These are phyloP conservation scores for Ceratoteleas bidentatus DNA, from an alignment of 1,140 invertebrate species.

Conservation along the genomic window DNA sequence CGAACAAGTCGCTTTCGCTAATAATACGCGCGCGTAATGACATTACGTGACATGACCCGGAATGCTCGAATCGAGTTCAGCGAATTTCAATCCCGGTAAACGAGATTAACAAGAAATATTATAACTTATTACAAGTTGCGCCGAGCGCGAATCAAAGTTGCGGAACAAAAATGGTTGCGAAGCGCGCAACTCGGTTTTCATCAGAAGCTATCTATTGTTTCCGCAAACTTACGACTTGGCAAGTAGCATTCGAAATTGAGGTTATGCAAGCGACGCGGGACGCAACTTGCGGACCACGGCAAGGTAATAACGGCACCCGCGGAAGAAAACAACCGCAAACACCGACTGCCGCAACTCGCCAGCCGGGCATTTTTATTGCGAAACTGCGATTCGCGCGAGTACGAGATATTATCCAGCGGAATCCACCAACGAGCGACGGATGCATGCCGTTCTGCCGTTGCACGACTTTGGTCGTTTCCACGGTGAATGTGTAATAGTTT, in stretches of 20 bases:
- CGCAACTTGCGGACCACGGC: conserved; percentile 35
- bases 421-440: not conserved
- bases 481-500: not conserved
- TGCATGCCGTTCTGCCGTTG: not conserved
- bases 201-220: conserved; percentile 60
- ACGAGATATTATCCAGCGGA: conserved; percentile 39
- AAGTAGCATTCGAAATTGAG: conserved; percentile 56
- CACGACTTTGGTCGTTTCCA: not conserved
- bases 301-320: conserved; percentile 50
- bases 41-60: conserved; percentile 36
- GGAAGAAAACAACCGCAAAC: conserved; percentile 48
- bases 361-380: conserved; percentile 35
- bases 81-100: conserved; percentile 45
- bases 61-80: conserved; percentile 43
- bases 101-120: conserved; percentile 61
- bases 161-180: conserved; percentile 54
- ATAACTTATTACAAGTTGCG: conserved; percentile 54
- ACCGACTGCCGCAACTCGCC: conserved; percentile 14
- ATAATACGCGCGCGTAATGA: conserved; percentile 15
- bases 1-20: conserved; percentile 20
- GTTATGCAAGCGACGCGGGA: conserved; percentile 51
- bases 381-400: conserved; percentile 26
- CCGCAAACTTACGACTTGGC: conserved; percentile 57
- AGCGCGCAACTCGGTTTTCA: conserved; percentile 58
- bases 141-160: conserved; percentile 46